phyloP scores from a whole-genome alignment of 2,888 invertebrate species.

The Margaritifera margaritifera region DNA sequence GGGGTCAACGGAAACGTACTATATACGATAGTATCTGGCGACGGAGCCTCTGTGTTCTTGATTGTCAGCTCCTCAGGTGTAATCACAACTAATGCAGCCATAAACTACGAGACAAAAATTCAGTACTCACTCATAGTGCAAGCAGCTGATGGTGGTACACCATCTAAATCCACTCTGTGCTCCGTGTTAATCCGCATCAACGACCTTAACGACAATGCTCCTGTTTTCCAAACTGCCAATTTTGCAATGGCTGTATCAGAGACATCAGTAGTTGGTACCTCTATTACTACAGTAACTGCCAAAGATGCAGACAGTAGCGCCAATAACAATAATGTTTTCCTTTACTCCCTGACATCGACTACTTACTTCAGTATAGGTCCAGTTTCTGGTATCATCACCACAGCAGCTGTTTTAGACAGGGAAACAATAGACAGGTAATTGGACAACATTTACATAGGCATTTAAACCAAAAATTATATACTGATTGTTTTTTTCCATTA shows the following conservation, averaged over 20 bases:
- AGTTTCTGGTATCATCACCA: constrained; percentile 43
- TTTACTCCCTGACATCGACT: constrained; percentile 29
- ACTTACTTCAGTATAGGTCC: constrained; percentile 43
- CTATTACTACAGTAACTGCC: constrained; percentile 43
- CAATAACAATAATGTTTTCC: constrained; percentile 57
- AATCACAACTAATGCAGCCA: constrained; percentile 34
- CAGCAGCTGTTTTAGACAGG: no score
- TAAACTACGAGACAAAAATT: constrained; percentile 55
- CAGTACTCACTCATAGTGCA: constrained; percentile 46
- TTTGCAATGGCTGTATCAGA: constrained; percentile 45
- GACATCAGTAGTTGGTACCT: constrained; percentile 42
- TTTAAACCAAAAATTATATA: no score
- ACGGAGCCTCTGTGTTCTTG: constrained; percentile 43
- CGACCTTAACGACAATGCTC: constrained; percentile 60
- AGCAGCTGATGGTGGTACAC: constrained; percentile 51
- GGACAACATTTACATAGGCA: no score
- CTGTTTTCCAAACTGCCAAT: constrained; percentile 37
- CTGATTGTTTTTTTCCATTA: no score
- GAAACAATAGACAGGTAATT: no score
- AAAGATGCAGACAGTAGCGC: constrained; percentile 51
- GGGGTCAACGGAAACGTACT: constrained; percentile 47
- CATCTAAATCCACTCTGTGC: constrained; percentile 40
- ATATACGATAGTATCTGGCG: constrained; percentile 46
- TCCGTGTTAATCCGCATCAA: constrained; percentile 41
- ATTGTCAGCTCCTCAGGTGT: constrained; percentile 48